Evolutionary conservation across 2,888 invertebrate species (phyloP).

Genomic region (Drosophila tripunctata): DNA sequence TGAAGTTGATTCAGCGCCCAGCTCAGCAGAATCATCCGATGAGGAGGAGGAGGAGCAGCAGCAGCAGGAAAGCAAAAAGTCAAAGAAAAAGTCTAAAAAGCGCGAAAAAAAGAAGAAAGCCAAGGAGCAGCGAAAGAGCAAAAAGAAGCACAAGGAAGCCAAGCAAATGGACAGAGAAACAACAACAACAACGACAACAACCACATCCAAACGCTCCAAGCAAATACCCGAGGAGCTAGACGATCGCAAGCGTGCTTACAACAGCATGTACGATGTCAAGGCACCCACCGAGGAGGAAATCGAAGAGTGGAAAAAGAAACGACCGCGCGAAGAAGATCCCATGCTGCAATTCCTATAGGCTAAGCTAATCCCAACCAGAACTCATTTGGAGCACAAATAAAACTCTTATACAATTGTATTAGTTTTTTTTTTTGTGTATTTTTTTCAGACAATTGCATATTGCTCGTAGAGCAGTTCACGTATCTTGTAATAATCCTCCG

Average conservation of each 20-base stretch:
- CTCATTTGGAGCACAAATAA: not conserved
- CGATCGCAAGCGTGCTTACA: conserved; percentile 96
- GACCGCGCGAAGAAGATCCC: conserved; percentile 94
- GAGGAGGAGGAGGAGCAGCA: conserved; percentile 41
- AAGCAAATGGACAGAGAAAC: conserved; percentile 30
- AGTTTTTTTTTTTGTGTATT: conserved; percentile 8
- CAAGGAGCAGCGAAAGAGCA: conserved; percentile 80
- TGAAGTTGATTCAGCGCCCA: conserved; percentile 38
- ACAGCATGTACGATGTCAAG: conserved; percentile 93
- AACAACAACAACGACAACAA: no score
- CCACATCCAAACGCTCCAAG: conserved; percentile 58
- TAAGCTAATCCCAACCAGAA: conserved; percentile 1
- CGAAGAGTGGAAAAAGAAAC: conserved; percentile 96
- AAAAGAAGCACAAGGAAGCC: conserved; percentile 65
- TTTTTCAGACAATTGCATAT: conserved; percentile 94
- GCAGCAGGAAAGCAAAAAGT: conserved; percentile 57
- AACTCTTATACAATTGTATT: not conserved
- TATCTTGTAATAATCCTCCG: conserved; percentile 97
- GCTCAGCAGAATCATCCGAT: conserved; percentile 51
- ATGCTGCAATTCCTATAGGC: conserved; percentile 90
- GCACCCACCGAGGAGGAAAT: conserved; percentile 96
- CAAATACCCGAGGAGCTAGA: conserved; percentile 86
- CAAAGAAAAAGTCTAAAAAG: conserved; percentile 77
- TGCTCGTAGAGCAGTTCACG: conserved; percentile 96
- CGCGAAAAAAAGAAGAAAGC: conserved; percentile 81